Evolutionary conservation across 2,888 invertebrate genomes (phyloP), one percentile per base, ranked within the genome.

Genomic region (Malacosoma neustria): DNA sequence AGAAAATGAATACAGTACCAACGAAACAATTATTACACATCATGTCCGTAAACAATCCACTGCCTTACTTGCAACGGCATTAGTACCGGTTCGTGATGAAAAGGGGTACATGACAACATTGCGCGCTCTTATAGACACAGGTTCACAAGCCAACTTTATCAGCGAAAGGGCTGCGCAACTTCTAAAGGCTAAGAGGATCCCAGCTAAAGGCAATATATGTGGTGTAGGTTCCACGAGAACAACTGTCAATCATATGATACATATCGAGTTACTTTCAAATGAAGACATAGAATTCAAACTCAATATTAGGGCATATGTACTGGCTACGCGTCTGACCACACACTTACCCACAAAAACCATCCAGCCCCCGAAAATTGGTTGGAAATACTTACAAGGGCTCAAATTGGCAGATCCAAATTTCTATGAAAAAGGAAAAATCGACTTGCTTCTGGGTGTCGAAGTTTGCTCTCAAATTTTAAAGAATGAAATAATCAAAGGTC

Each of bases 31-130:
- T 5, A 14, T 50, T 22, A 43, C 48, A 12, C 37, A 48, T 31
- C 22, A 34, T n/a, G 37, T 33, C 7, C 29, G 41, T 30, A 40
- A 30, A 13, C 29, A 34, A n/a, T 14, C 33, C 2, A 41, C 29
- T 30, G 46, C 43, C 4, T 32, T 56, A 15, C 32, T 56, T 34
- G 56, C 54, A 3, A 56, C 51, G 2, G 51, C 53, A 13, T 6
- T 51, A 9, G 46, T 53, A 4, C 31, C 30, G 11, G 41, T 44
- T 7, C 46, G 14, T 34, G 38, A 22, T 13, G 43, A 47, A 3
- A 6, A 37, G 0, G 51, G 51, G 13, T 35, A 40, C 4, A 46
- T 33, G 11, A 48, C 36, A 14, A 13, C 38, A 13, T 37, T 54
- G 4, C 47, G 49, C 2, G 49, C 48, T n/a, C 34, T 52, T 4